These are phyloP conservation scores for Euura lappo DNA, from an alignment of 1,140 invertebrate genomes.

Conservation along the genomic window DNA sequence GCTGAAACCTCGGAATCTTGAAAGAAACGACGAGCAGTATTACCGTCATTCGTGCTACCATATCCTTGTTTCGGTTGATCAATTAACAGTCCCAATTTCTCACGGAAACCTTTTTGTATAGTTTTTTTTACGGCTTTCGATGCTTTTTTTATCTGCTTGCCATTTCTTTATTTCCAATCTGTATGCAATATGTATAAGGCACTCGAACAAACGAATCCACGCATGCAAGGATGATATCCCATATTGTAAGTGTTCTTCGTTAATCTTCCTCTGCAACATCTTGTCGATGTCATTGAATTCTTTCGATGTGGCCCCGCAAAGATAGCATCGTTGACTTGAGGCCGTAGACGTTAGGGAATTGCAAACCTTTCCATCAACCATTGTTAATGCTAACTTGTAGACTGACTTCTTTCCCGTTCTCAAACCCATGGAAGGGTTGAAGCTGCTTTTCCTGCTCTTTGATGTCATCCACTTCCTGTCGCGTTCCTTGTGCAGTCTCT, in stretches of 20 bases:
- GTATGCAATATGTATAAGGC: slow-evolving; percentile 32
- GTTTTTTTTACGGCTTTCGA: slow-evolving; percentile 25
- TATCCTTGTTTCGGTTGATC: slow-evolving; percentile 3
- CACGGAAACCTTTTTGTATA: slow-evolving; percentile 28
- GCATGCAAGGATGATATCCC: slow-evolving; percentile 31
- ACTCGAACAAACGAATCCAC: slow-evolving; percentile 35
- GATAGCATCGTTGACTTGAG: slow-evolving; percentile 45
- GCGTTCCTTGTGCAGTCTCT: slow-evolving; percentile 29
- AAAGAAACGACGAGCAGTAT: too few species aligned
- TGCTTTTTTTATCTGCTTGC: slow-evolving; percentile 25
- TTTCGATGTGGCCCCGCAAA: slow-evolving; percentile 59
- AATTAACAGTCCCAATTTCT: slow-evolving; percentile 30
- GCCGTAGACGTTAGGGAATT: slow-evolving; percentile 44
- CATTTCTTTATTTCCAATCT: slow-evolving; percentile 35
- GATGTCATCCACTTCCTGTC: slow-evolving; percentile 30
- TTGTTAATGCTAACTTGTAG: slow-evolving; percentile 39
- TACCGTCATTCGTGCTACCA: too few species aligned
- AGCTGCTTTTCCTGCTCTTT: slow-evolving; percentile 20
- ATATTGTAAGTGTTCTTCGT: slow-evolving; percentile 53
- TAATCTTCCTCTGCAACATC: slow-evolving; percentile 59
- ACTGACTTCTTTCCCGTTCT: slow-evolving; percentile 19
- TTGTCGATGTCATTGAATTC: slow-evolving; percentile 65
- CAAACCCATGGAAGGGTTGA: slow-evolving; percentile 19
- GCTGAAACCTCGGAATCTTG: too few species aligned
- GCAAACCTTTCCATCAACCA: slow-evolving; percentile 54